phyloP scores from a whole-genome alignment of 2,113 vertebrate genomes.

The Candoia aspera region DNA sequence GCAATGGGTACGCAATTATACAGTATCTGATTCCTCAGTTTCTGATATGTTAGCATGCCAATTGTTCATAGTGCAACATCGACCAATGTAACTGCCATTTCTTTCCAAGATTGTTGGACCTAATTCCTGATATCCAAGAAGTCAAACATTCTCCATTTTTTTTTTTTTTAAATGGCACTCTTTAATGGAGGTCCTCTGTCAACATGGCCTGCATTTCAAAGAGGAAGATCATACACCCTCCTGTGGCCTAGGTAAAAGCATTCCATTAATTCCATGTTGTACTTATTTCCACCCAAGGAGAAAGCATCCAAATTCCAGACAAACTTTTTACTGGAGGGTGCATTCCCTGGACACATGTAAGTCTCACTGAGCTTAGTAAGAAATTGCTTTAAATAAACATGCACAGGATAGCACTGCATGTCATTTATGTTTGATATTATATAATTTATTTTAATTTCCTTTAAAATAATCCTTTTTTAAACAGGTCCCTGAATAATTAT shows the following conservation, averaged over 20 bases:
- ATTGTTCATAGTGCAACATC: neutral
- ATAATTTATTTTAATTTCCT: neutral
- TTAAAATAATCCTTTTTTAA: neutral
- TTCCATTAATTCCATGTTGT: conserved; percentile 8
- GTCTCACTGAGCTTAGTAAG: neutral
- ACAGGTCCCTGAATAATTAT: neutral
- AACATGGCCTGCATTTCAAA: neutral
- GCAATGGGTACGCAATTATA: neutral
- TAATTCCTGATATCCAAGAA: neutral
- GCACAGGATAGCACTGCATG: neutral
- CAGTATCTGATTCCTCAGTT: neutral
- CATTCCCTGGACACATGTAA: neutral
- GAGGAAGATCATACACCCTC: conserved; percentile 10
- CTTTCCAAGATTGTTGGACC: neutral
- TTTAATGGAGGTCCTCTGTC: conserved; percentile 9
- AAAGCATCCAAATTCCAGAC: neutral
- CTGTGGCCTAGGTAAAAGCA: conserved; percentile 23
- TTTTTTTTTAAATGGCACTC: neutral
- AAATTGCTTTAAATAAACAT: neutral
- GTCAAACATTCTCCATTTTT: neutral
- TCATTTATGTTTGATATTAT: neutral
- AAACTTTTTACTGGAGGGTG: neutral
- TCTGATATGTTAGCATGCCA: neutral
- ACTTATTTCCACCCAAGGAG: neutral
- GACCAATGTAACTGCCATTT: neutral